These are phyloP conservation scores for Cerastis rubricosa DNA, from an alignment of 2,888 invertebrate genomes.

Conservation along the genomic window DNA sequence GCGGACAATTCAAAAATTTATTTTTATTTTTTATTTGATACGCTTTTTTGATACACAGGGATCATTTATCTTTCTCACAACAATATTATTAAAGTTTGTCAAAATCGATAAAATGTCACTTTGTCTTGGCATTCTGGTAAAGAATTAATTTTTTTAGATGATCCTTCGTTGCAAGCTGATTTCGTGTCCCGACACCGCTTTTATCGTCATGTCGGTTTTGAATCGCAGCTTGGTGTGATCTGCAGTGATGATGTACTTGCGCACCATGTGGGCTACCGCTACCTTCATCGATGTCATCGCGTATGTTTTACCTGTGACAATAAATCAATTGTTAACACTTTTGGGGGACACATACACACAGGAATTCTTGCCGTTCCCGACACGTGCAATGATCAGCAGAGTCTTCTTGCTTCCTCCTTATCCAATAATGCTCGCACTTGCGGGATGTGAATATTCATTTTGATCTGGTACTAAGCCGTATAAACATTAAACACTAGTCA, in stretches of 20 bases:
- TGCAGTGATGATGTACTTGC: constrained; percentile 9
- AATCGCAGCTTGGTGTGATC: constrained; percentile 11
- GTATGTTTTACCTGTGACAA: constrained; percentile 7
- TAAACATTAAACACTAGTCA: too few relatives aligned
- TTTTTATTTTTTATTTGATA: too few relatives aligned
- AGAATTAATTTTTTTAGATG: neutral
- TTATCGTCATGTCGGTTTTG: neutral
- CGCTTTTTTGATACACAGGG: too few relatives aligned
- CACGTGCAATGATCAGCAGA: neutral
- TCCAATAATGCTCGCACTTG: neutral
- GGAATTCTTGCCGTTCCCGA: too few relatives aligned
- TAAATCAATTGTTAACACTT: neutral
- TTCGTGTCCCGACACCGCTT: neutral
- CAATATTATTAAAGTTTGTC: too few relatives aligned
- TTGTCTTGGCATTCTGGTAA: neutral
- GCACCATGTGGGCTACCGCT: neutral
- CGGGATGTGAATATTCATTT: neutral
- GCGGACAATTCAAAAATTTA: too few relatives aligned
- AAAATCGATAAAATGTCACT: neutral
- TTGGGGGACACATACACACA: too few relatives aligned
- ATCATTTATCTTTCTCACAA: too few relatives aligned
- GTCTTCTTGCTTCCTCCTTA: neutral
- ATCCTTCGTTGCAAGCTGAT: neutral
- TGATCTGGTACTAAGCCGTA: neutral
- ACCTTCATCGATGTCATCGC: constrained; percentile 16